A percentile compares a stretch with the other conserved stretches of the same genome.
These are phyloP conservation scores for Salvelinus fontinalis DNA, from an alignment of 2,113 vertebrate genomes.

Conservation along the genomic window DNA sequence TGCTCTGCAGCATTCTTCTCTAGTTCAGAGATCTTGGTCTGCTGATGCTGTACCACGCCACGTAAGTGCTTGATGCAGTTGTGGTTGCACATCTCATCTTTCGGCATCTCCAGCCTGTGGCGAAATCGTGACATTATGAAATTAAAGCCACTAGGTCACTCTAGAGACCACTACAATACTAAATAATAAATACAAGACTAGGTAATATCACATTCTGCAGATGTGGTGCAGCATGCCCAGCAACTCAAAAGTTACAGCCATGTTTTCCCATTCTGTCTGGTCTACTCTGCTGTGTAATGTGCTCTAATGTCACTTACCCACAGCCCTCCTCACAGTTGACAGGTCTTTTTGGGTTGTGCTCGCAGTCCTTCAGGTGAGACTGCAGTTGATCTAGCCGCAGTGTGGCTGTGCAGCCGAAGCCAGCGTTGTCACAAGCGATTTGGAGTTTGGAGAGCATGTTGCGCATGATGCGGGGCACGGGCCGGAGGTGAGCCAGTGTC, in stretches of 20 bases:
- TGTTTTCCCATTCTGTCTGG: background rate
- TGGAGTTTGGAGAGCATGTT: conserved; percentile 99
- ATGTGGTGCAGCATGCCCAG: too few species aligned
- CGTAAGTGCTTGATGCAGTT: conserved; percentile 95
- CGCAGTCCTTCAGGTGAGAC: conserved; percentile 95
- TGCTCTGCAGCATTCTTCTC: conserved; percentile 92
- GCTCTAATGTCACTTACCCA: conserved; percentile 76
- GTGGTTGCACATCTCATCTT: conserved; percentile 93
- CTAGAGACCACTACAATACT: too few species aligned
- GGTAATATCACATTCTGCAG: too few species aligned
- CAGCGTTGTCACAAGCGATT: conserved; percentile 94
- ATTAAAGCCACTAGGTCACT: background rate
- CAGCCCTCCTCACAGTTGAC: conserved; percentile 96
- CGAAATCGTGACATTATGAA: background rate
- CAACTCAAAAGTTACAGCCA: too few species aligned
- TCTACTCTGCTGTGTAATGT: background rate
- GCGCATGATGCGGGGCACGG: conserved; percentile 98
- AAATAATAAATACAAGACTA: too few species aligned
- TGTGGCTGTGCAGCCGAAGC: conserved; percentile 90
- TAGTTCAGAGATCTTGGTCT: conserved; percentile 90
- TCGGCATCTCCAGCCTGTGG: conserved; percentile 95
- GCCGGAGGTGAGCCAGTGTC: conserved; percentile 94
- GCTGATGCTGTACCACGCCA: conserved; percentile 91
- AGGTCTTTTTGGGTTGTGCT: conserved; percentile 96
- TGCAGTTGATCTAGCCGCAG: conserved; percentile 94